Percentiles rank a stretch among this genome's conserved stretches.
phyloP scores from a whole-genome alignment of 1,140 invertebrate genomes.

The Helicoverpa armigera region DNA sequence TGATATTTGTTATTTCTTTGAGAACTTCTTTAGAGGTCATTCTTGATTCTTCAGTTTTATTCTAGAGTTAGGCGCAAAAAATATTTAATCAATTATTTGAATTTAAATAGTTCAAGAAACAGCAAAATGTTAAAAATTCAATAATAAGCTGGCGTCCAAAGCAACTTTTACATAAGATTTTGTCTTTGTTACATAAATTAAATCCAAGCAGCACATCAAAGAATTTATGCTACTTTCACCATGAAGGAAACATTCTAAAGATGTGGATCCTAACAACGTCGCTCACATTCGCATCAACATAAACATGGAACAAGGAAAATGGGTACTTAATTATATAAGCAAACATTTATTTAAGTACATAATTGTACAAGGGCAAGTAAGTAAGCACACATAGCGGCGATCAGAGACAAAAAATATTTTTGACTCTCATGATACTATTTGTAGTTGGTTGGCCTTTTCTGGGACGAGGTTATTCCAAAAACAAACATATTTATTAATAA shows the following conservation, averaged over 20 bases:
- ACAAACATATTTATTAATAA: too few relatives aligned
- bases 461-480: too few relatives aligned
- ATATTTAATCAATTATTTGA: too few relatives aligned
- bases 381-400: background rate
- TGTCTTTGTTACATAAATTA: constrained; percentile 1
- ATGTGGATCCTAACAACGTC: background rate
- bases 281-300: background rate
- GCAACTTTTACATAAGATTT: background rate
- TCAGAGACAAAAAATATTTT: constrained; percentile 1
- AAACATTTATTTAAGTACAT: background rate
- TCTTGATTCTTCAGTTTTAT: too few relatives aligned
- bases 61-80: too few relatives aligned
- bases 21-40: too few relatives aligned
- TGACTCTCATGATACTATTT: background rate
- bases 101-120: too few relatives aligned
- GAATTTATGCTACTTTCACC: constrained; percentile 10
- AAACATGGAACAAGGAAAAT: background rate
- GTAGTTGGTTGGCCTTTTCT: too few relatives aligned
- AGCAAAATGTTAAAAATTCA: background rate
- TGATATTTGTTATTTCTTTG: too few relatives aligned
- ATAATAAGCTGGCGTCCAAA: background rate
- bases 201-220: background rate
- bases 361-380: constrained; percentile 5
- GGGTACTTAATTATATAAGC: background rate
- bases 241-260: background rate